Conservation (phyloP, 2,113 vertebrate genomes). For the Todiramphus saurophagus region DNA sequence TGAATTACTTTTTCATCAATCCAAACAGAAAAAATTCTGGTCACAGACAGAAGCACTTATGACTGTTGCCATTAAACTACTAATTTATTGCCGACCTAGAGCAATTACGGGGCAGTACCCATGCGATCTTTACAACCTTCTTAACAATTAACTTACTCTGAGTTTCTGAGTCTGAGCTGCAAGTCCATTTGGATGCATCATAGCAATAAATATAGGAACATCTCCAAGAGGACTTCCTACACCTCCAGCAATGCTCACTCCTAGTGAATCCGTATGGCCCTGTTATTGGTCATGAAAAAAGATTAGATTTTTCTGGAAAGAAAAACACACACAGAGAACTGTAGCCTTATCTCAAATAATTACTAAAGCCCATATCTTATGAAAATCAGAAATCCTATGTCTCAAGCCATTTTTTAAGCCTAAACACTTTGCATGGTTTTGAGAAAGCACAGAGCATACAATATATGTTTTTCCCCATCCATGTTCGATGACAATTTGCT, state of each 20-base stretch:
- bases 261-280: slow-evolving; percentile 86
- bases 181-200: slow-evolving; percentile 95
- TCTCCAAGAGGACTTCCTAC: slow-evolving; percentile 94
- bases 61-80: background rate
- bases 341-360: background rate
- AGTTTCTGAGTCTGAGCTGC: slow-evolving; percentile 95
- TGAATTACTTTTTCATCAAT: background rate
- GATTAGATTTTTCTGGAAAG: background rate
- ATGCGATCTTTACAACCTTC: background rate
- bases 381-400: background rate
- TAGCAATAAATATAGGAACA: slow-evolving; percentile 96
- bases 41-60: background rate
- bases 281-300: slow-evolving; percentile 47
- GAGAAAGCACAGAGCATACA: background rate
- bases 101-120: background rate
- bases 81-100: background rate
- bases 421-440: background rate
- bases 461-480: background rate
- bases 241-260: slow-evolving; percentile 96
- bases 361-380: background rate
- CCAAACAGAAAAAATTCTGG: background rate
- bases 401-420: background rate
- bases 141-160: slow-evolving; percentile 76
- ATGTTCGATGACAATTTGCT: background rate
- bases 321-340: background rate